Conservation (phyloP, 2,113 vertebrate species). For the Maccullochella peelii region DNA sequence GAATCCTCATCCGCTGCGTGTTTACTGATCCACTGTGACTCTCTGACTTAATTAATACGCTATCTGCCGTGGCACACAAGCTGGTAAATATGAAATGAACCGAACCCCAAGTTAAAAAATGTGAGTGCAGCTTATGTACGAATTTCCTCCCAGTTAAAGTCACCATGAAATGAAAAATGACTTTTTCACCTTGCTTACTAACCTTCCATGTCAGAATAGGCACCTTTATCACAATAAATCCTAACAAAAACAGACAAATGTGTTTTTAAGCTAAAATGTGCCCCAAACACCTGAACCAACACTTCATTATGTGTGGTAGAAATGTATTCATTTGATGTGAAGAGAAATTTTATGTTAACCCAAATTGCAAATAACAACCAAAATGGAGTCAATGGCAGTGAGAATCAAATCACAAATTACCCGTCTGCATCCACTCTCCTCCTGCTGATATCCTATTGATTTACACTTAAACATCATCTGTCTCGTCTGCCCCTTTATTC, state of each 20-base stretch:
- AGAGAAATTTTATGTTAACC: background rate
- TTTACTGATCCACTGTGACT: constrained; percentile 45
- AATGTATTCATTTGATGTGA: background rate
- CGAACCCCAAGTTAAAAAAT: constrained; percentile 9
- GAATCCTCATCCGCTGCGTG: constrained; percentile 19
- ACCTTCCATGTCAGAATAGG: background rate
- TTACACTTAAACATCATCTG: background rate
- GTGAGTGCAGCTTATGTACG: constrained; percentile 18
- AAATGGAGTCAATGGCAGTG: background rate
- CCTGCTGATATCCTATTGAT: too few relatives aligned
- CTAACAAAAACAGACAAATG: background rate
- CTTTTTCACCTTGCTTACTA: background rate
- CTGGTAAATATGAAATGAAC: constrained; percentile 28
- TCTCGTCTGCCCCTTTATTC: background rate
- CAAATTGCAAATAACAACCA: background rate
- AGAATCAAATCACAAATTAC: background rate
- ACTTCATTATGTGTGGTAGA: background rate
- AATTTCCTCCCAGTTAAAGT: constrained; percentile 22
- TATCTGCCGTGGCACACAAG: constrained; percentile 21
- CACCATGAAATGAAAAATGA: constrained; percentile 17
- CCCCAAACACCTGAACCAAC: background rate
- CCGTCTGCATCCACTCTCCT: too few relatives aligned
- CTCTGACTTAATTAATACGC: constrained; percentile 33
- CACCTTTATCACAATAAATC: background rate
- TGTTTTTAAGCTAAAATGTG: background rate